Base-by-base conservation (phyloP, 1,140 invertebrate species). In the Pteromalus puparum region DNA sequence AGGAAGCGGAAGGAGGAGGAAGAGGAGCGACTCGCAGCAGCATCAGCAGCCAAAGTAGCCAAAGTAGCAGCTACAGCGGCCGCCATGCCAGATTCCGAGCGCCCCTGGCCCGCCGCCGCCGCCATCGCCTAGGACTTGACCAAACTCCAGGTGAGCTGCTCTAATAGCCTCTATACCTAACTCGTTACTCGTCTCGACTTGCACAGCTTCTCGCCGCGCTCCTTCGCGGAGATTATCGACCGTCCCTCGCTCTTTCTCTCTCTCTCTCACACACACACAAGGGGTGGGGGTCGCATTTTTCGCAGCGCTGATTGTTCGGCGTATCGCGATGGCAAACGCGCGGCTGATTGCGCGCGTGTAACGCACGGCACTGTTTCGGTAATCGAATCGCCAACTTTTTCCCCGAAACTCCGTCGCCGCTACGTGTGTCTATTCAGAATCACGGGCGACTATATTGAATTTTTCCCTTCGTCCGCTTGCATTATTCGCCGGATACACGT, bases 51-150 rank as follows among this genome's bases (percentile, higher is more conserved):
- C n/a, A 26, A 53, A 21, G 46, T 18, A 13, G 61, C 30, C 28
- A n/a, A n/a, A n/a, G 78, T 65, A 68, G 48, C 78, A 34, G 61
- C 78, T 42, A 18, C 87, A 87, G 87, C 88, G 86, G 89, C 87
- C 90, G 88, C 89, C 89, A 91, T 91, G 90, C 89, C 89, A 91
- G 84, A 87, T 88, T 86, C 87, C 88, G 70, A n/a, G 68, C 68
- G 68, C 46, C 68, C 72, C 80, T 82, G 68, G 88, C 87, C 87
- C 88, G 87, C 88, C 85, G 87, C 88, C 87, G 90, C 90, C 89
- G 87, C 88, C 85, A 88, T 89, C 87, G 90, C 90, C 89, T 92
- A 92, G 90, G 91, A 92, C 89, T 87, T 87, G 89, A 88, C 87
- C 87, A 80, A 84, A 88, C 91, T 92, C 90, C 91, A 92, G 92